Evolutionary conservation across 2,888 invertebrate species (phyloP).

Genomic region (Parnassius mnemosyne): DNA sequence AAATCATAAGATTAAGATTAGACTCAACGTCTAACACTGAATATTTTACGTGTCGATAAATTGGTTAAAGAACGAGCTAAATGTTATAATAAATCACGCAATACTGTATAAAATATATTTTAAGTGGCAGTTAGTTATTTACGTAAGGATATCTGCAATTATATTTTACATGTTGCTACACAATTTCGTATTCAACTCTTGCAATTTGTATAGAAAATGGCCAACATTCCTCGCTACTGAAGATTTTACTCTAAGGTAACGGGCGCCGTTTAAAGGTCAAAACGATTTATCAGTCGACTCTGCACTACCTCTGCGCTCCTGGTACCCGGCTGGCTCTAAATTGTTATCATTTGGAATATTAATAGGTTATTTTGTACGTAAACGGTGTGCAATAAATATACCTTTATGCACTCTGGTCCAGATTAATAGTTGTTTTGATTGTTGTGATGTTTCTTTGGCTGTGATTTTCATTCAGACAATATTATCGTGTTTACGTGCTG

Average conservation of each 20-base stretch:
- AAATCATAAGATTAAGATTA: too few relatives aligned
- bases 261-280: slow-evolving; percentile 42
- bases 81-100: too few relatives aligned
- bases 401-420: slow-evolving; percentile 36
- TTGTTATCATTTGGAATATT: slow-evolving; percentile 69
- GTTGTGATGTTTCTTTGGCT: slow-evolving; percentile 21
- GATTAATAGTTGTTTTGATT: slow-evolving; percentile 50
- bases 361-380: slow-evolving; percentile 66
- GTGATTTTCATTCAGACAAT: slow-evolving; percentile 27
- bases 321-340: slow-evolving; percentile 52
- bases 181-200: slow-evolving; percentile 21
- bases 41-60: too few relatives aligned
- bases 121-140: too few relatives aligned
- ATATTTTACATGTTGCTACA: background rate
- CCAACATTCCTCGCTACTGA: slow-evolving; percentile 22
- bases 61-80: too few relatives aligned
- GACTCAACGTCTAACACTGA: too few relatives aligned
- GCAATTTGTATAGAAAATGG: slow-evolving; percentile 25
- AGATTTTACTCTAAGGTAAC: slow-evolving; percentile 26
- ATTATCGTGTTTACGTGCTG: slow-evolving; percentile 18
- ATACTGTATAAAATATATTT: too few relatives aligned
- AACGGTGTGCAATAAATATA: slow-evolving; percentile 58
- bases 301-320: slow-evolving; percentile 45
- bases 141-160: background rate
- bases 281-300: slow-evolving; percentile 48